Evolutionary conservation across 2,888 invertebrate species (phyloP).

Genomic region (Sthenelais limicola): DNA sequence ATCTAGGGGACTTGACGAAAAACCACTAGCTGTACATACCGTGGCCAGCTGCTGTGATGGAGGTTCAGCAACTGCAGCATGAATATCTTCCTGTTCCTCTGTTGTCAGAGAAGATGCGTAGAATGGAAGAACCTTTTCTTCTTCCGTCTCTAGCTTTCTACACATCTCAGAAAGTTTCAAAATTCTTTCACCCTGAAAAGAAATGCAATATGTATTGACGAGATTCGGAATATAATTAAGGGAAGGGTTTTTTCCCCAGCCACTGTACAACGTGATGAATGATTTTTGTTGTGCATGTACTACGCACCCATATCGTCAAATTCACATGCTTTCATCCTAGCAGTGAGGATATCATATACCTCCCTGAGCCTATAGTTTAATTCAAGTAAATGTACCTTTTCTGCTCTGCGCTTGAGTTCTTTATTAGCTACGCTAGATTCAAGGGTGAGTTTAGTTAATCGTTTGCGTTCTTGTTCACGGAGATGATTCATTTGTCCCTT

Average conservation of each 20-base stretch:
- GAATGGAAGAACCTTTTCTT: constrained; percentile 73
- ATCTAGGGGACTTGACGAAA: too few relatives aligned
- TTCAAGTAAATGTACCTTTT: constrained; percentile 59
- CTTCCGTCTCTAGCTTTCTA: constrained; percentile 72
- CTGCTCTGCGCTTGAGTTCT: constrained; percentile 64
- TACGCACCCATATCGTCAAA: too few relatives aligned
- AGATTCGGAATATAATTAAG: not conserved
- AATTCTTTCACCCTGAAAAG: constrained; percentile 65
- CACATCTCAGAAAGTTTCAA: constrained; percentile 71
- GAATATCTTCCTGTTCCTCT: constrained; percentile 69
- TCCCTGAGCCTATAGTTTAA: too few relatives aligned
- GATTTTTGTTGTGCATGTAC: too few relatives aligned
- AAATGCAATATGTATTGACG: not conserved
- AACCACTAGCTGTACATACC: constrained; percentile 59
- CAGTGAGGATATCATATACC: too few relatives aligned
- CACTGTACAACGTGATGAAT: too few relatives aligned
- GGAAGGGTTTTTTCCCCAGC: too few relatives aligned
- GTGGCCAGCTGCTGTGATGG: constrained; percentile 66
- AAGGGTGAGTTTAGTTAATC: constrained; percentile 70
- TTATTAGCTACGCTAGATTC: constrained; percentile 70
- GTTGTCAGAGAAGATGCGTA: constrained; percentile 70
- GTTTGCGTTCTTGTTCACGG: constrained; percentile 66
- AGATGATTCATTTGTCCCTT: constrained; percentile 72
- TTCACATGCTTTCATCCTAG: too few relatives aligned
- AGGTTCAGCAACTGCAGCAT: constrained; percentile 64